phyloP scores from a whole-genome alignment of 2,888 invertebrate species.

The Eustalomyia histrio region DNA sequence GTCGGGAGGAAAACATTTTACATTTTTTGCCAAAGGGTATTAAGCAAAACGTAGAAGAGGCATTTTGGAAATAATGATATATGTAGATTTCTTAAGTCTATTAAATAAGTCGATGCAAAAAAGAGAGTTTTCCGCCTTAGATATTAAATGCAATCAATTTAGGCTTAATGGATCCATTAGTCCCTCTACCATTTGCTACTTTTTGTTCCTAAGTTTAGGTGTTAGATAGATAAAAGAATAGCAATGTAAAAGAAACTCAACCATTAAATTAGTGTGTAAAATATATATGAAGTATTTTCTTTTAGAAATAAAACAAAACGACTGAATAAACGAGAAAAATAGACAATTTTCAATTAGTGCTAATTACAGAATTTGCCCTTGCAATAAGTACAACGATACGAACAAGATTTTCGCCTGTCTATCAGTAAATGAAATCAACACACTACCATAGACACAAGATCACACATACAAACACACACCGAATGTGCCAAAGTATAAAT shows the following conservation, averaged over 20 bases:
- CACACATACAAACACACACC: background rate
- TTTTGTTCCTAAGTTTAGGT: background rate
- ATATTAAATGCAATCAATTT: too few relatives aligned
- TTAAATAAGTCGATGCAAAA: too few relatives aligned
- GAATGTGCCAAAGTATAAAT: constrained; percentile 44
- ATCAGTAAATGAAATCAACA: constrained; percentile 56
- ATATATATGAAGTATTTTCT: constrained; percentile 38
- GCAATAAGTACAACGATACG: constrained; percentile 52
- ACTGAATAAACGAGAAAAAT: constrained; percentile 45
- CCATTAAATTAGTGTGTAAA: constrained; percentile 38
- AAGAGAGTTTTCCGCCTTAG: too few relatives aligned
- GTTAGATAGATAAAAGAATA: constrained; percentile 15
- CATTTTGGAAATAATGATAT: too few relatives aligned
- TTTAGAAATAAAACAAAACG: constrained; percentile 25
- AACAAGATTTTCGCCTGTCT: constrained; percentile 56
- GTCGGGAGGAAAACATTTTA: too few relatives aligned
- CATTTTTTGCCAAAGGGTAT: too few relatives aligned
- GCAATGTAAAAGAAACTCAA: background rate
- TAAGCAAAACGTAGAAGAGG: too few relatives aligned
- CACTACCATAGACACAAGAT: constrained; percentile 4
- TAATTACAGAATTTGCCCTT: constrained; percentile 72
- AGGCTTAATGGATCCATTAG: too few relatives aligned
- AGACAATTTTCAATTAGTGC: constrained; percentile 74
- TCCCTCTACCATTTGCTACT: background rate
- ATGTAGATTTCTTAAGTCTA: too few relatives aligned